phyloP scores from a whole-genome alignment of 2,888 invertebrate genomes.

The Athripsodes cinereus region DNA sequence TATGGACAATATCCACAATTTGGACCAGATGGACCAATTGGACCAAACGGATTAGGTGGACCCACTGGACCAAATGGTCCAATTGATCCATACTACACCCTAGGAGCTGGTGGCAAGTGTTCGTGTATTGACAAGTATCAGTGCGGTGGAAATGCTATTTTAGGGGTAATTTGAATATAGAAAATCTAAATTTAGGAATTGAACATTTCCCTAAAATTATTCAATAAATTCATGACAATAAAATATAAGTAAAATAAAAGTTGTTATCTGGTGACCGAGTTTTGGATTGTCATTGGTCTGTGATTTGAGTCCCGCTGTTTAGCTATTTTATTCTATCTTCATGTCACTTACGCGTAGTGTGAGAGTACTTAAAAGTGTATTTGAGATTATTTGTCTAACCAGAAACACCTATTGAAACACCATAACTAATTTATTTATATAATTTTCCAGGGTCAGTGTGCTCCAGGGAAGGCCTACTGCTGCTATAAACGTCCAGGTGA shows the following conservation, averaged over 20 bases:
- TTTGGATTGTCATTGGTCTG: no score
- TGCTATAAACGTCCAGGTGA: constrained; percentile 47
- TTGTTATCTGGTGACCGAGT: no score
- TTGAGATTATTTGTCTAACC: no score
- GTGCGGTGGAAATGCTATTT: constrained; percentile 17
- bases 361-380: no score
- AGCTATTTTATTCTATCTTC: no score
- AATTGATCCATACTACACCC: neutral
- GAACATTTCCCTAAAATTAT: neutral
- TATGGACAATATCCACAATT: constrained; percentile 4
- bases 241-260: no score
- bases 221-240: no score
- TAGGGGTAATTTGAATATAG: constrained; percentile 23
- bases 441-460: constrained; percentile 57
- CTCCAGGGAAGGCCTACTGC: constrained; percentile 57
- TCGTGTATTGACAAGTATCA: constrained; percentile 20
- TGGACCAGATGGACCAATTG: constrained; percentile 1
- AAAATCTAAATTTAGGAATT: neutral
- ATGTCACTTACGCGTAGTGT: no score
- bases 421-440: neutral
- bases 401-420: no score
- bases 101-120: constrained; percentile 10
- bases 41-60: neutral
- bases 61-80: constrained; percentile 5
- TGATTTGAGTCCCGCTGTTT: no score